phyloP scores from a whole-genome alignment of 2,888 invertebrate genomes.

The Willowsia nigromaculata region DNA sequence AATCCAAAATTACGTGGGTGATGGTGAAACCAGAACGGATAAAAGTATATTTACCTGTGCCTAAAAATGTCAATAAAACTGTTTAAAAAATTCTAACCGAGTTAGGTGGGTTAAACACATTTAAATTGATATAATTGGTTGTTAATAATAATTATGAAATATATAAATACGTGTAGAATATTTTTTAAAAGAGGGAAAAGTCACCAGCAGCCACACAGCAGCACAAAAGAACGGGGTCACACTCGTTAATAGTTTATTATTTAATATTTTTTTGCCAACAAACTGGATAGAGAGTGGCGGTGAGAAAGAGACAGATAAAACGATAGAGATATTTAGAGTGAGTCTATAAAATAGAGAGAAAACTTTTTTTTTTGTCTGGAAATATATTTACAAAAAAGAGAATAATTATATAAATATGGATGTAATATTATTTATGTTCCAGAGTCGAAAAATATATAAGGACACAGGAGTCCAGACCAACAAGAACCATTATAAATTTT shows the following conservation, averaged over 20 bases:
- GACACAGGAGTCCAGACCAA: conserved; percentile 76
- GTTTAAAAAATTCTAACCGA: no score
- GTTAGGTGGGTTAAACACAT: no score
- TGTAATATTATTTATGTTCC: neutral
- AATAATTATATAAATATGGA: neutral
- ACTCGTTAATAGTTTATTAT: conserved; percentile 1
- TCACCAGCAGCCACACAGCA: conserved; percentile 52
- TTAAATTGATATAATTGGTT: neutral
- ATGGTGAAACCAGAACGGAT: no score
- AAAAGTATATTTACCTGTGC: no score
- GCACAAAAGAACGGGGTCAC: conserved; percentile 38
- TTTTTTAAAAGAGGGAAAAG: neutral
- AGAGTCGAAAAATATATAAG: neutral
- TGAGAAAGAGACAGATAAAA: neutral
- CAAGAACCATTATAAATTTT: conserved; percentile 62
- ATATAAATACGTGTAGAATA: neutral
- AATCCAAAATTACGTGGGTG: neutral
- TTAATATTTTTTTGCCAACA: neutral
- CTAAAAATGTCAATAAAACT: no score
- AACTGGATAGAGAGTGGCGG: neutral
- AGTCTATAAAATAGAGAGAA: neutral
- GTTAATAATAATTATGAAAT: neutral
- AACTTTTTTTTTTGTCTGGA: neutral
- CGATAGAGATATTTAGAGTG: neutral
- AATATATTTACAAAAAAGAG: neutral